A percentile compares a stretch with the other conserved stretches of the same genome.
Conservation (phyloP, 1,140 invertebrate species). For the Calephelis nemesis region DNA sequence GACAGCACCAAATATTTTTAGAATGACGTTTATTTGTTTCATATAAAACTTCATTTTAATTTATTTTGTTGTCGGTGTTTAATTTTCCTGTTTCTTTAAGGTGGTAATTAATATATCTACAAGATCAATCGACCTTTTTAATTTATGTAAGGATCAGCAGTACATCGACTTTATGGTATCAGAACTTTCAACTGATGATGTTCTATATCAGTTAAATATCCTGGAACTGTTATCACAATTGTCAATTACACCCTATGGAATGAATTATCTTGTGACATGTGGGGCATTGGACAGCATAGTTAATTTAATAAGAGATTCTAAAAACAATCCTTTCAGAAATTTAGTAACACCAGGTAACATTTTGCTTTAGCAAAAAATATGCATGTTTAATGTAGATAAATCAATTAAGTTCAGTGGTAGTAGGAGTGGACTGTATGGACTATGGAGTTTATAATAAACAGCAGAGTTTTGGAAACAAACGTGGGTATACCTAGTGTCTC, state of each 20-base stretch:
- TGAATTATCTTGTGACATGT: slow-evolving; percentile 84
- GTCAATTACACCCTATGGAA: slow-evolving; percentile 83
- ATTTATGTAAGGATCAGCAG: slow-evolving; percentile 79
- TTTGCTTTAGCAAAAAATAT: slow-evolving; percentile 20
- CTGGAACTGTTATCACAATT: slow-evolving; percentile 87
- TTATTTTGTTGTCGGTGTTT: background rate
- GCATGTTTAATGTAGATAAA: background rate
- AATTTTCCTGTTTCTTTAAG: slow-evolving; percentile 70
- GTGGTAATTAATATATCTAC: slow-evolving; percentile 84
- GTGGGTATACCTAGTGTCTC: too few species aligned
- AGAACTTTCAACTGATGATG: slow-evolving; percentile 85
- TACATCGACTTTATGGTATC: slow-evolving; percentile 84
- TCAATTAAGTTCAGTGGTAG: too few species aligned
- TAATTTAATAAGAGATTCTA: slow-evolving; percentile 78
- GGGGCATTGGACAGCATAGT: slow-evolving; percentile 83
- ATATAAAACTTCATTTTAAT: too few species aligned
- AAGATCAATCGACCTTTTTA: slow-evolving; percentile 79
- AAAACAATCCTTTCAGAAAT: slow-evolving; percentile 81
- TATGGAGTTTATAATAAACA: too few species aligned
- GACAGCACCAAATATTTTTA: too few species aligned
- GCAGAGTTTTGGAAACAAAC: too few species aligned
- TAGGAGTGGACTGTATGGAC: too few species aligned
- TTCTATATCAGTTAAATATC: slow-evolving; percentile 88
- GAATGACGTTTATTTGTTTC: too few species aligned
- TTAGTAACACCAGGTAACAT: slow-evolving; percentile 82